Base-by-base conservation (phyloP, 1,140 invertebrate genomes). In the Heterodera schachtii region DNA sequence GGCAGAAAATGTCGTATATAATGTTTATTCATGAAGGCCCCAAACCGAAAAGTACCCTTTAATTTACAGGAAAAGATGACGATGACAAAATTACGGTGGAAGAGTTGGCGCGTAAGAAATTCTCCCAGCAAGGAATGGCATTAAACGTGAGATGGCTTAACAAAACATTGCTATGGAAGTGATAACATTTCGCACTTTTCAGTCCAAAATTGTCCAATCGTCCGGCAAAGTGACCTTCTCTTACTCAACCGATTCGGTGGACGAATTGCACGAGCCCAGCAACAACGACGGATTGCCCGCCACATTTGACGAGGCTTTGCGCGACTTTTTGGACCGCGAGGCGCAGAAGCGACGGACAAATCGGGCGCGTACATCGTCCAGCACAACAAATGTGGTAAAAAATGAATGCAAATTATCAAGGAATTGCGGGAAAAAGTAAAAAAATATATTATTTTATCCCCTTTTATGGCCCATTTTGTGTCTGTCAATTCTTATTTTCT, bases 291-390 rank as follows among this genome's bases (percentile, higher is more conserved):
- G 78, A 52, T 46, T 81, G 41, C 67, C 49, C 70, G 71, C 60
- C 74, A 82, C 57, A 49, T 82, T 47, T 49, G 70, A 43, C 73
- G 81, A 64, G 73, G 67, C 47, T 41, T 78, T 43, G 66, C 70
- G 77, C 16, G 69, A 66, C 69, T 73, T 82, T 78, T 46, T 64
- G 31, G 21, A 60, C 43, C 44, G 64, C 60, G 46, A 46, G 44
- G 21, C 70, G 71, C 57, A 66, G 66, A 71, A 66, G 47, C 46
- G 64, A 16, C 11, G 7, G 47, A 6, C 66, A 75, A 8, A 66
- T 19, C 57, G 57, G 19, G 57, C 57, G 11, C 57, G 57, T 60
- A 60, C 57, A 60, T 60, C 57, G 57, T 60, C 57, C 57, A 60
- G 57, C 16, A 60, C 57, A 16, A 60, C 57, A 11, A 60, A 60